These are phyloP conservation scores for Bettongia penicillata DNA, from an alignment of 2,113 vertebrate species.

Conservation along the genomic window DNA sequence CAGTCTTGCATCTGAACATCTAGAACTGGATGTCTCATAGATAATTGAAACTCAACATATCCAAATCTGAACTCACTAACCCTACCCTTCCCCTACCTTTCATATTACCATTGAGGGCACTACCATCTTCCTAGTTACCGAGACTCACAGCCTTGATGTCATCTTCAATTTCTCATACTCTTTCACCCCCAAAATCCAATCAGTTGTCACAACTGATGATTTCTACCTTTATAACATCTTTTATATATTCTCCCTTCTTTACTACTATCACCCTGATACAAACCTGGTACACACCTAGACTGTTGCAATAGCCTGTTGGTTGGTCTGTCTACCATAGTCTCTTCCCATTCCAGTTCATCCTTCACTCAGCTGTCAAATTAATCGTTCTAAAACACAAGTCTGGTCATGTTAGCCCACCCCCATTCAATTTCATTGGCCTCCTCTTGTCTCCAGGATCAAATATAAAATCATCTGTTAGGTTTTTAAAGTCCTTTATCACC, in stretches of 20 bases:
- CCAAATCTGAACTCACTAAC: too few relatives aligned
- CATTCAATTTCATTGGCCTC: constrained; percentile 6
- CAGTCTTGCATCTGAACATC: not conserved
- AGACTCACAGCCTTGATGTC: too few relatives aligned
- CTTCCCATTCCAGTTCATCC: constrained; percentile 1
- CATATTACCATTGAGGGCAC: too few relatives aligned
- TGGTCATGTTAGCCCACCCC: not conserved
- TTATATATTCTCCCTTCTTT: too few relatives aligned
- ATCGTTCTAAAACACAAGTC: constrained; percentile 33
- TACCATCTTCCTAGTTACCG: too few relatives aligned
- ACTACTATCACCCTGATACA: too few relatives aligned
- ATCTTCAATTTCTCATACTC: too few relatives aligned
- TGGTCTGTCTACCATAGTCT: not conserved
- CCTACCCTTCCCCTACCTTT: too few relatives aligned
- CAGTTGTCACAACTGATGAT: too few relatives aligned
- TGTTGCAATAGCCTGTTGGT: not conserved
- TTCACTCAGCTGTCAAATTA: not conserved
- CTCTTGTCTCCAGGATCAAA: constrained; percentile 13
- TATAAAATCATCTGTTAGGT: not conserved
- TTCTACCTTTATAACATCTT: too few relatives aligned
- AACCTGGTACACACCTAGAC: not conserved
- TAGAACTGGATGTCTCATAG: not conserved
- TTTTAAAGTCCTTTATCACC: not conserved
- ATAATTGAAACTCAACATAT: too few relatives aligned
- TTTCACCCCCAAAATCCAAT: too few relatives aligned